Conservation (phyloP, 30 jellyfish, hydroid and myxozoan species). For the Nemopilema nomurai region DNA sequence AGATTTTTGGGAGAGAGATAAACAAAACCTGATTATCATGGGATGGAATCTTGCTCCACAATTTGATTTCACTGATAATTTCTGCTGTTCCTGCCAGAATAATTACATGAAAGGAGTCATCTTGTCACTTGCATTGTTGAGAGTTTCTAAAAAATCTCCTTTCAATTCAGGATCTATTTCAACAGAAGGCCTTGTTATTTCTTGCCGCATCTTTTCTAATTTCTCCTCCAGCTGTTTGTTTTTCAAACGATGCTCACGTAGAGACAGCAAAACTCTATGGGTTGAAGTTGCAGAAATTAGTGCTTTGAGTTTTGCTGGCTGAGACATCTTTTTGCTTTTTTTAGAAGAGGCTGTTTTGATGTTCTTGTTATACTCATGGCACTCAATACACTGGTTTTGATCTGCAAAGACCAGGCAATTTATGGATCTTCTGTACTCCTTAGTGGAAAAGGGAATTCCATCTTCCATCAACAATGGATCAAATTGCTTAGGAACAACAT, state of each 20-base stretch:
- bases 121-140: slow-evolving; percentile 24
- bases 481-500: slow-evolving; percentile 5
- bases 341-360: no score
- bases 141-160: slow-evolving; percentile 23
- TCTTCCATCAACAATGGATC: slow-evolving; percentile 16
- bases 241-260: slow-evolving; percentile 46
- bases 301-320: slow-evolving; percentile 43
- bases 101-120: slow-evolving; percentile 71
- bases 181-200: slow-evolving; percentile 26
- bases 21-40: slow-evolving; percentile 75
- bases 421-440: slow-evolving; percentile 12
- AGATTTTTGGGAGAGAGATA: slow-evolving; percentile 62
- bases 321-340: no score
- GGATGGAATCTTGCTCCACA: slow-evolving; percentile 78
- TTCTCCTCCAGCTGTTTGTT: slow-evolving; percentile 35
- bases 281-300: slow-evolving; percentile 33
- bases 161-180: slow-evolving; percentile 27
- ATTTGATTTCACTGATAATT: slow-evolving; percentile 22
- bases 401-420: background rate
- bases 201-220: slow-evolving; percentile 25
- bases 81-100: slow-evolving; percentile 77
- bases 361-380: no score
- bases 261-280: slow-evolving; percentile 37
- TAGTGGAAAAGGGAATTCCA: slow-evolving; percentile 1
- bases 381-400: no score